Conservation (phyloP, 1,140 invertebrate genomes). For the Cardiocondyla obscurior region DNA sequence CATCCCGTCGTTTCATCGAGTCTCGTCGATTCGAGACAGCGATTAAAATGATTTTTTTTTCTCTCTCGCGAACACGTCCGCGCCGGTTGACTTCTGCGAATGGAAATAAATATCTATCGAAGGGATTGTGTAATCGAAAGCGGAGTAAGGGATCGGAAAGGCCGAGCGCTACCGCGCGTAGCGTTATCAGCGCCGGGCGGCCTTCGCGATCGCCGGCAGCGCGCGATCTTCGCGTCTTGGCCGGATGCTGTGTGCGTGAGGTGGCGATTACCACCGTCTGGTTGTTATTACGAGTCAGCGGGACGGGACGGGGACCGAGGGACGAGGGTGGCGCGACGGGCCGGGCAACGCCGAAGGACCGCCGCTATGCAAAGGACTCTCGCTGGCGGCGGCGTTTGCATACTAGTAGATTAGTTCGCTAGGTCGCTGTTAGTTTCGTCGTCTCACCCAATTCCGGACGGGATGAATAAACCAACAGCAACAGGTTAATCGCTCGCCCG, state of each 20-base stretch:
- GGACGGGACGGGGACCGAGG: neutral
- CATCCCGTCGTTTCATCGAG: neutral
- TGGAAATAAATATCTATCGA: neutral
- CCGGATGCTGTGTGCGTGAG: neutral
- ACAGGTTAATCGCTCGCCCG: conserved; percentile 64
- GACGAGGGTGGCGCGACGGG: too few species aligned
- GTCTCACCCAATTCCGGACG: conserved; percentile 54
- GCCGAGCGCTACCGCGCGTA: neutral
- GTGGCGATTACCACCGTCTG: conserved; percentile 27
- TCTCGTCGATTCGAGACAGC: too few species aligned
- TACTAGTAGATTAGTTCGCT: conserved; percentile 61
- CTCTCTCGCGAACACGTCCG: too few species aligned
- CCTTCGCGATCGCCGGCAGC: too few species aligned
- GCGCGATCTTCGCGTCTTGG: neutral
- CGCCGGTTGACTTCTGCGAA: too few species aligned
- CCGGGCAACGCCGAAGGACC: neutral
- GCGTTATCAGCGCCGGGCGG: neutral
- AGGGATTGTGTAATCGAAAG: neutral
- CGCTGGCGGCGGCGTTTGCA: conserved; percentile 54
- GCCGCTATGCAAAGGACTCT: conserved; percentile 33
- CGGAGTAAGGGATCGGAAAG: neutral
- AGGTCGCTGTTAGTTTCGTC: conserved; percentile 51
- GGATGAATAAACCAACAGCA: conserved; percentile 63
- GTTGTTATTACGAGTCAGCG: conserved; percentile 50
- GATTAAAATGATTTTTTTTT: neutral